Evolutionary conservation across 2,888 invertebrate species (phyloP), one percentile per base, ranked within the genome.

Genomic region (Xanthorhoe designata): DNA sequence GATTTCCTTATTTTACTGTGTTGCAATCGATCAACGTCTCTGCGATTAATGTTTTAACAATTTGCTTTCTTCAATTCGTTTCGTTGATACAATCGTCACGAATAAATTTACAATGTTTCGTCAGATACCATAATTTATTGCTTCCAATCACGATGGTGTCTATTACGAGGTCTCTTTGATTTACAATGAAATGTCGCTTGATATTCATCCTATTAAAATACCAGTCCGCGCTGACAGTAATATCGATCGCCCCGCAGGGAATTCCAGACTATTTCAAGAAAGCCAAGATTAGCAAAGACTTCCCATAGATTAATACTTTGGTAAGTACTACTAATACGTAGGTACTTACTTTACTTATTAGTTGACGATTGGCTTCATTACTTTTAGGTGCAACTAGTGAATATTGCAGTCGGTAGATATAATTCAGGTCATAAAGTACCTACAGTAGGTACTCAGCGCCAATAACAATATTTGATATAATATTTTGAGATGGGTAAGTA

Each of bases 211-310:
- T 72, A 75, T 78, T 73, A 75, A 78, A 75, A 76, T 75, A 69
- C 75, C 75, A 68, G 70, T 76, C 62, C 55, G 65, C 64, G 75
- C 77, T 82, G 84, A 81, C 78, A 80, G 75, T 76, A 76, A 79
- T 81, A 81, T 82, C 78, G 82, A 82, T 79, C 75, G 78, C 68
- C 66, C 74, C 74, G 73, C 74, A 71, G 73, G 81, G 83, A 86
- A 90, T 90, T 85, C 87, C 86, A 79, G 75, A 79, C 85, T 89
- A 91, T 90, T 90, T 90, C 80, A 80, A 86, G 80, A 72, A 78
- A 83, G 81, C 82, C 84, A 71, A 78, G 75, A 87, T 89, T 87
- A 90, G 88, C 83, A 74, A 79, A 75, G 79, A 76, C 76, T 79
- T 62, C 79, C 75, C 75, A 74, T 74, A 75, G 73, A 50, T 47